Evolutionary conservation across 1,140 invertebrate species (phyloP), one percentile per base, ranked within the genome.

Genomic region (Halesus radiatus): DNA sequence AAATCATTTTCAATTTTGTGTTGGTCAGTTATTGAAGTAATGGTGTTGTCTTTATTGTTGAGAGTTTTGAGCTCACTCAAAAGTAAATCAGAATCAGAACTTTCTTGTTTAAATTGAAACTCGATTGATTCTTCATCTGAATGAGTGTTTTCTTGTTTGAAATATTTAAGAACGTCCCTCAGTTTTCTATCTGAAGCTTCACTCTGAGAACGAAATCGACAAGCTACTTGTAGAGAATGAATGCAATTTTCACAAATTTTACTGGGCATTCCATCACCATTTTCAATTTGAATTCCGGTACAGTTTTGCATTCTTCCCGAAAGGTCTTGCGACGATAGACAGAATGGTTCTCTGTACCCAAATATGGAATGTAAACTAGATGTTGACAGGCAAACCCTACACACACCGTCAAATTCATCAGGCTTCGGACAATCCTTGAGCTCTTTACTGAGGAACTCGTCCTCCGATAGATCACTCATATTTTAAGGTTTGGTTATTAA

Each of bases 221-320:
- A 56, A 56, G 54, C n/a, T 7, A 56, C 20, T 56, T 56, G 54
- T 7, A 56, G 10, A 22, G 20, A 56, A 56, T 56, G 54, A 20
- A 56, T 56, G 10, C 54, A 56, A 7, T 56, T 56, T 56, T 56
- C 54, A 56, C 54, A 56, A 5, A 56, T 56, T 56, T 56, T 56
- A 20, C 20, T 22, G n/a, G 54, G 54, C n/a, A 56, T 18, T 18
- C 20, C 20, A 22, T 56, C 54, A 22, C 20, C 20, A 18, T 2
- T 56, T 7, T n/a, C 54, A 56, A 56, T 22, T n/a, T n/a, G n/a
- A 22, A 56, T 56, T 7, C 54, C 54, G 3, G 54, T 56, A 22
- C 54, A 56, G 3, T 18, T 22, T 56, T n/a, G n/a, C 54, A 56
- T 56, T 16, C 20, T 56, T 56, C 54, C 54, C 0, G 54, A 56